Base-by-base conservation (phyloP, 2,113 vertebrate species). In the Myodes glareolus region DNA sequence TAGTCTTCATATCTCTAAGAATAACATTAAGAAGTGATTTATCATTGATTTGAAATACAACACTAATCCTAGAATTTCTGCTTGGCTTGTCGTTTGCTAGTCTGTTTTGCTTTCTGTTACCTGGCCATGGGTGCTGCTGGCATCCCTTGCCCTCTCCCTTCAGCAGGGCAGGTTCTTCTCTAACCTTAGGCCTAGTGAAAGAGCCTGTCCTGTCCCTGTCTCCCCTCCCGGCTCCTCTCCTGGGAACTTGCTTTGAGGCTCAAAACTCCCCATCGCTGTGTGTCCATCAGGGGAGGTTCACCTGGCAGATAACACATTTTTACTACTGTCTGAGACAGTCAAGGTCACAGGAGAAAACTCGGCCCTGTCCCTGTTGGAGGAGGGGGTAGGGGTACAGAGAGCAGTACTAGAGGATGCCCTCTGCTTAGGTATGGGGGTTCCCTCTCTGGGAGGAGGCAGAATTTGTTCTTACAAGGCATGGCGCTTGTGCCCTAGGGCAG, bases 301-400 rank as follows among this genome's bases (percentile, higher is more conserved):
- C 78, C 93, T 90, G 92, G 58, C 33, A 80, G 84, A 47, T 8
- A 47, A 16, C n/a, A 17, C 19, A 85, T 70, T 36, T 75, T 70
- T 82, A 27, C 39, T 42, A 42, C 88, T 47, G 42, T 36, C 21
- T 68, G 78, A 58, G 85, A 25, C 1, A 7, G 42, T 88, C 96
- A 97, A 96, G 94, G 95, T 97, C 97, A 94, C 47, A 10, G 52
- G 58, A 92, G 42, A 82, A 29, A 42, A 68, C n/a, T 33, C 45
- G 3, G 92, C 65, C 33, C 67, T 6, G 0, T 25, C 6, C 70
- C 42, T 39, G 67, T 19, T 3, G 3, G 5, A 14, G 65, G 52
- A n/a, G 45, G 39, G 16, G 3, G 7, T 10, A 21, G 17, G 39
- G 19, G 8, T 7, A 7, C 12, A 3, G 1, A 67, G 31, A 36